A percentile compares a stretch with the other conserved stretches of the same genome.
Conservation (phyloP, 2,888 invertebrate genomes). For the Rhyacophila evoluta region DNA sequence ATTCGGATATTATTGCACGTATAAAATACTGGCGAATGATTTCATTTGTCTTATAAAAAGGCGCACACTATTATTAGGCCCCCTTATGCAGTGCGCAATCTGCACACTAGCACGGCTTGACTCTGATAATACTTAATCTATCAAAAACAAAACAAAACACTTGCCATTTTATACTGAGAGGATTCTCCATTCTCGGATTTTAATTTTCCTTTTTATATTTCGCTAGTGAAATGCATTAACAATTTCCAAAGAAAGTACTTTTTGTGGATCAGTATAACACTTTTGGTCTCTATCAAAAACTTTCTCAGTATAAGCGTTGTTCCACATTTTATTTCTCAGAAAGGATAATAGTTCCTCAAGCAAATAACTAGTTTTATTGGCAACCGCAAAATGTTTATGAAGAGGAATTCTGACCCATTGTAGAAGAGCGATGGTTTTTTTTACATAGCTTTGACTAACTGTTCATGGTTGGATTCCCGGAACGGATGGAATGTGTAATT, state of each 20-base stretch:
- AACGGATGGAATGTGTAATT: not conserved
- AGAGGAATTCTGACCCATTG: not conserved
- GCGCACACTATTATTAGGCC: no score
- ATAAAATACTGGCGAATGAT: no score
- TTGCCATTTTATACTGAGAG: no score
- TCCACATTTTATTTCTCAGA: conserved; percentile 22
- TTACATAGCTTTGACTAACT: not conserved
- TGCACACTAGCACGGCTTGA: no score
- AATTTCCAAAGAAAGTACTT: not conserved
- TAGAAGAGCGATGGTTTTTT: not conserved
- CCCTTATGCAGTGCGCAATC: no score
- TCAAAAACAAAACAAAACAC: no score
- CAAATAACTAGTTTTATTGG: not conserved
- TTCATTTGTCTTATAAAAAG: no score
- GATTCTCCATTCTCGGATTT: no score
- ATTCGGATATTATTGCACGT: no score
- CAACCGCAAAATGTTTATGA: not conserved
- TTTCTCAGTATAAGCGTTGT: not conserved
- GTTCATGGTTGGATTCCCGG: not conserved
- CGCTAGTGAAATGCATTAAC: no score
- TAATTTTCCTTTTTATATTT: no score
- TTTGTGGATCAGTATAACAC: conserved; percentile 6
- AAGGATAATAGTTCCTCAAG: not conserved
- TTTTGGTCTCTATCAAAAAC: not conserved
- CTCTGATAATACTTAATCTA: no score